phyloP scores from a whole-genome alignment of 92 coral and sea anemone species.

The Galaxea fascicularis region DNA sequence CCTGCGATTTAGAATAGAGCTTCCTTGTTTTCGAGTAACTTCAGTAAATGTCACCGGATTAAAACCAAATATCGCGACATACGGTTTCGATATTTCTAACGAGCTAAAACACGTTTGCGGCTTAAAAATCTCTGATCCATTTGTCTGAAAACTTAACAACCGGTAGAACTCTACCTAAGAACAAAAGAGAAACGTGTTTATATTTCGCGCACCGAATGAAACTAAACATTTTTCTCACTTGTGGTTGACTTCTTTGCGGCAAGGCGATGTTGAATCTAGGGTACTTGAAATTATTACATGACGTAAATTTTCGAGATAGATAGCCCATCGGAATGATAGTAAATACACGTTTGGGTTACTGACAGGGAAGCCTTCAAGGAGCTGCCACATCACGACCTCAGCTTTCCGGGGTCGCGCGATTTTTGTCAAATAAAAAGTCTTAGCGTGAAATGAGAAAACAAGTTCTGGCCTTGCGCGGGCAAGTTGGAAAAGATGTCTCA shows the following conservation, averaged over 20 bases:
- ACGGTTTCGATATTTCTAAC: constrained; percentile 29
- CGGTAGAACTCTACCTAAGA: not conserved
- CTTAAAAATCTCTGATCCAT: not conserved
- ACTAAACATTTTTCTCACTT: not conserved
- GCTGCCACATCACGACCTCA: constrained; percentile 37
- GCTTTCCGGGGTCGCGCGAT: constrained; percentile 30
- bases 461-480: not conserved
- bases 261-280: constrained; percentile 1
- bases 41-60: not conserved
- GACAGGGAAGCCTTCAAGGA: constrained; percentile 21
- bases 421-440: constrained; percentile 20
- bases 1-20: not conserved
- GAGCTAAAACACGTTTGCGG: not conserved
- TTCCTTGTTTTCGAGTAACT: not conserved
- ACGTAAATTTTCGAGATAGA: constrained; percentile 20
- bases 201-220: not conserved
- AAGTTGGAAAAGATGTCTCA: not conserved
- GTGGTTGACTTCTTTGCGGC: not conserved
- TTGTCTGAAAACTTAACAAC: not conserved
- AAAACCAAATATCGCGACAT: constrained; percentile 20
- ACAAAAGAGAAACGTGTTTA: not conserved
- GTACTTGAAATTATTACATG: not conserved
- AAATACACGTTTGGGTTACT: not conserved
- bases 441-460: constrained; percentile 26
- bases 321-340: constrained; percentile 13